Conservation (phyloP, 2,888 invertebrate genomes). For the Coelopa pilipes region DNA sequence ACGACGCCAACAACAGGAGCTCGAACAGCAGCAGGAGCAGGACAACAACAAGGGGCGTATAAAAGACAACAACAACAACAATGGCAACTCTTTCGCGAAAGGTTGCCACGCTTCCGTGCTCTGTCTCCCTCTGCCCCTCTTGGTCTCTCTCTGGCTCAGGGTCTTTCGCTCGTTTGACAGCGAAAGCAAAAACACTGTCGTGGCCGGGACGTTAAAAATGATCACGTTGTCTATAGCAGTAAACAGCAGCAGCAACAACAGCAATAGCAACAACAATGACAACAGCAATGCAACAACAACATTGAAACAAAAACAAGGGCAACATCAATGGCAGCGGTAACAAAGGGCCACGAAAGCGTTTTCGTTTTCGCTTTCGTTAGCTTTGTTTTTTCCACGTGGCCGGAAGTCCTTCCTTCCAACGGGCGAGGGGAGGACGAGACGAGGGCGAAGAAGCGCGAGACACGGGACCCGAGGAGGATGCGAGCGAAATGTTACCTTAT, state of each 20-base stretch:
- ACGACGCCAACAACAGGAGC: not conserved
- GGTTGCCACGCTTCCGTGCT: not conserved
- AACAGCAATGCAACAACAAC: not conserved
- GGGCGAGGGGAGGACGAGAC: not conserved
- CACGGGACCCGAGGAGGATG: constrained; percentile 9
- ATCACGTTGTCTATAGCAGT: constrained; percentile 21
- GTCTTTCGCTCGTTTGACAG: not conserved
- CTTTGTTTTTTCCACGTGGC: not conserved
- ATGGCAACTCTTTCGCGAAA: not conserved
- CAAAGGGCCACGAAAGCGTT: constrained; percentile 23
- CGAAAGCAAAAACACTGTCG: not conserved
- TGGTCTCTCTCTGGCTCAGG: too few species aligned
- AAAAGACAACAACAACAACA: too few species aligned
- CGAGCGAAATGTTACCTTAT: constrained; percentile 18
- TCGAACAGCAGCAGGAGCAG: too few species aligned
- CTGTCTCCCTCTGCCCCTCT: not conserved
- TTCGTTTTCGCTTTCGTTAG: constrained; percentile 33
- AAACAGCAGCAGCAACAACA: not conserved
- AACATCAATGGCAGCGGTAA: constrained; percentile 15
- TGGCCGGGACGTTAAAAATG: not conserved
- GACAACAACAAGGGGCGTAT: too few species aligned
- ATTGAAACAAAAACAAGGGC: not conserved
- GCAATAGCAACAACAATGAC: not conserved
- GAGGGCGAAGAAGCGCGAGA: not conserved
- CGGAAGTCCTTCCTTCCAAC: not conserved